Percentiles rank a stretch among this genome's conserved stretches.
These are phyloP conservation scores for Sorex fumeus DNA, from an alignment of 2,113 vertebrate species.

Conservation along the genomic window DNA sequence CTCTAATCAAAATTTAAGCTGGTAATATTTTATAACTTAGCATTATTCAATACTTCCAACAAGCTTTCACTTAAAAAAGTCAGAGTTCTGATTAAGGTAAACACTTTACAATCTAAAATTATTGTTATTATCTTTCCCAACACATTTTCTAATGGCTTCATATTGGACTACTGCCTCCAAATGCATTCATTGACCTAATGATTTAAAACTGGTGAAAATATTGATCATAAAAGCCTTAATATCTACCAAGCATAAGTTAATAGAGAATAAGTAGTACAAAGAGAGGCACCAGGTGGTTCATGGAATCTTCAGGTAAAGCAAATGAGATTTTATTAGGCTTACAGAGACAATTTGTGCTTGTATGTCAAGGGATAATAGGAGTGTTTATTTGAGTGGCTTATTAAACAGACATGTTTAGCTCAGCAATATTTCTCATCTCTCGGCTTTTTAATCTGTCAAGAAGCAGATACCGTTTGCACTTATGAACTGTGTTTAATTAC, in stretches of 20 bases:
- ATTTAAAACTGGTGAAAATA: conserved; percentile 68
- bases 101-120: conserved; percentile 63
- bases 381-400: conserved; percentile 77
- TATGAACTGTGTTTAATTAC: conserved; percentile 78
- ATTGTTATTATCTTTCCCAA: conserved; percentile 64
- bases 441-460: conserved; percentile 76
- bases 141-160: conserved; percentile 40
- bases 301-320: conserved; percentile 78
- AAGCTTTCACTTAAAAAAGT: conserved; percentile 25
- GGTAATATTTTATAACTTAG: conserved; percentile 43
- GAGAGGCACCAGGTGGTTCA: conserved; percentile 73
- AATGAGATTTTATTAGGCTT: conserved; percentile 81
- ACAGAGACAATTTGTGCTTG: conserved; percentile 75
- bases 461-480: conserved; percentile 71
- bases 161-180: conserved; percentile 46
- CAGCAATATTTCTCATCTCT: conserved; percentile 74
- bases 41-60: conserved; percentile 23
- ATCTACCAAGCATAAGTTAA: conserved; percentile 71
- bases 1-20: conserved; percentile 21
- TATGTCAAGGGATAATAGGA: conserved; percentile 72
- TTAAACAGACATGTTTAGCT: conserved; percentile 76
- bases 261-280: conserved; percentile 66
- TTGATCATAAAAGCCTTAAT: conserved; percentile 66
- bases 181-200: conserved; percentile 51
- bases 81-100: conserved; percentile 28